Percentiles rank a stretch among this genome's conserved stretches.
These are phyloP conservation scores for Chelonus insularis DNA, from an alignment of 1,140 invertebrate species.

Conservation along the genomic window DNA sequence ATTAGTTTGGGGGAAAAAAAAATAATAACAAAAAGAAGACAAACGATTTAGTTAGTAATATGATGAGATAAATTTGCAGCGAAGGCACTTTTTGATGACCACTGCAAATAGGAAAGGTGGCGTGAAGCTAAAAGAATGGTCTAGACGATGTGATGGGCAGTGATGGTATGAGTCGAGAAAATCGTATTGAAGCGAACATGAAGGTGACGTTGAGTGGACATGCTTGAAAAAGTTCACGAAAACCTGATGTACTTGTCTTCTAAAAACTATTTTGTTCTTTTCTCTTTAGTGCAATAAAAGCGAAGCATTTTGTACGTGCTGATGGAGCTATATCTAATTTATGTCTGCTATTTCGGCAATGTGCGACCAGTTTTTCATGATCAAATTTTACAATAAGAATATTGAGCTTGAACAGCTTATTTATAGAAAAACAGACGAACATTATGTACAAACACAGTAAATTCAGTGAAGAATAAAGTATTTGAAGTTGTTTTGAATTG, in stretches of 20 bases:
- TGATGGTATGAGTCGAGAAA: not conserved
- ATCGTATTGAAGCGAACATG: not conserved
- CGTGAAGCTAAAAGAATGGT: not conserved
- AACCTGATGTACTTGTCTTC: not conserved
- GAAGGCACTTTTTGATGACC: too few relatives aligned
- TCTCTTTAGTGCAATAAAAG: not conserved
- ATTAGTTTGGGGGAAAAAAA: not conserved
- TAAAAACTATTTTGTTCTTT: not conserved
- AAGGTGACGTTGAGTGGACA: slow-evolving; percentile 2
- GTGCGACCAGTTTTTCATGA: not conserved
- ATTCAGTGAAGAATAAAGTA: too few relatives aligned
- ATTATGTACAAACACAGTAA: too few relatives aligned
- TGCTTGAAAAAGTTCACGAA: not conserved
- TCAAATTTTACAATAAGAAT: not conserved
- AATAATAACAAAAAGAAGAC: not conserved
- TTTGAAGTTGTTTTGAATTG: too few relatives aligned
- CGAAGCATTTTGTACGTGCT: not conserved
- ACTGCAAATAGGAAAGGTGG: too few relatives aligned
- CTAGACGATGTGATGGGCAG: not conserved
- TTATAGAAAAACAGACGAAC: too few relatives aligned
- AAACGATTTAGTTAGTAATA: too few relatives aligned
- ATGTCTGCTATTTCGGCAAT: not conserved
- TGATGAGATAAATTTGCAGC: too few relatives aligned
- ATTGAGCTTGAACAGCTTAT: not conserved
- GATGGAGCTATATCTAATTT: not conserved